These are phyloP conservation scores for Hypena proboscidalis DNA, from an alignment of 2,888 invertebrate genomes.

Conservation along the genomic window DNA sequence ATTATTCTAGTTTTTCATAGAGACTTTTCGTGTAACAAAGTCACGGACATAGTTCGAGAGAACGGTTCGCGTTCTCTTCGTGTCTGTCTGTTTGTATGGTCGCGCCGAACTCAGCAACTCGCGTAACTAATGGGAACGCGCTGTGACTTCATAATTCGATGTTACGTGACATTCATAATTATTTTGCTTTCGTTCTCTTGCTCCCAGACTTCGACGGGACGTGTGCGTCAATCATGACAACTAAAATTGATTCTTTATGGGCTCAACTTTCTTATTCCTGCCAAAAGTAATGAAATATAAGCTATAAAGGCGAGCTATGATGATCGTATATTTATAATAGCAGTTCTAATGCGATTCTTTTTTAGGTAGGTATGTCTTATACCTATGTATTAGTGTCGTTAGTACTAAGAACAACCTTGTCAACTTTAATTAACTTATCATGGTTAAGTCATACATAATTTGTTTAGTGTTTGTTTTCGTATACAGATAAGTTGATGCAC, in stretches of 20 bases:
- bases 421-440: no score
- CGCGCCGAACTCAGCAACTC: conserved; percentile 36
- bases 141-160: conserved; percentile 59
- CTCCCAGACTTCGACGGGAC: conserved; percentile 24
- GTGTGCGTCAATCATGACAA: conserved; percentile 15
- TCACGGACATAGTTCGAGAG: conserved; percentile 14
- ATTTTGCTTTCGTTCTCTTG: conserved; percentile 59
- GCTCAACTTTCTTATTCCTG: not conserved
- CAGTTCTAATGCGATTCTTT: no score
- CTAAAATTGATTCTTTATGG: conserved; percentile 7
- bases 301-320: no score
- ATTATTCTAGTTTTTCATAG: no score
- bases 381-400: no score
- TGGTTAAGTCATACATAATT: no score
- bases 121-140: conserved; percentile 59
- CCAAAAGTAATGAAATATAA: no score
- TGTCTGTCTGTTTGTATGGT: conserved; percentile 25
- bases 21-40: conserved; percentile 10
- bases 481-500: no score
- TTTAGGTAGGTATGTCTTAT: no score
- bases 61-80: conserved; percentile 19
- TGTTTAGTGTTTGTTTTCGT: no score
- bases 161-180: conserved; percentile 70
- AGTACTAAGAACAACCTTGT: no score
- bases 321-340: no score